Conservation (phyloP, 2,888 invertebrate genomes). For the Argyresthia albistria region DNA sequence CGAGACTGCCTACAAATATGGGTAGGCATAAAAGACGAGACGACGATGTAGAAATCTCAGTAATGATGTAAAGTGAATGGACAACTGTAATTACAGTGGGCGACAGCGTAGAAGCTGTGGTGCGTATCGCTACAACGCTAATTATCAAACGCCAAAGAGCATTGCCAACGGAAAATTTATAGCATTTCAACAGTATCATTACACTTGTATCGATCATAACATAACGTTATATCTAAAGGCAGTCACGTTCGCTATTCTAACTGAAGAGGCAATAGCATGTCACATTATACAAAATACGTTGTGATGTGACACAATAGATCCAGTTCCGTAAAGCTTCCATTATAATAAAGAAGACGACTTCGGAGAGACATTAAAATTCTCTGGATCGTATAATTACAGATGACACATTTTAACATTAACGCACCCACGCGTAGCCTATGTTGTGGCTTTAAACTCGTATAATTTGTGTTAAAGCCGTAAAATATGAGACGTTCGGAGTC, state of each 20-base stretch:
- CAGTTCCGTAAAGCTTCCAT: constrained; percentile 54
- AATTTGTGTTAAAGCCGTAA: constrained; percentile 72
- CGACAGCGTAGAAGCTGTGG: constrained; percentile 36
- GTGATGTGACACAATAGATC: constrained; percentile 48
- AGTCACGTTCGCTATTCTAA: not conserved
- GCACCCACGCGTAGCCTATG: constrained; percentile 63
- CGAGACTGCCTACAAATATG: constrained; percentile 42
- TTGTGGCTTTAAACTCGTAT: constrained; percentile 68
- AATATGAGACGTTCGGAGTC: constrained; percentile 64
- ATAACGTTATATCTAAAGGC: not conserved
- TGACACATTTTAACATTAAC: constrained; percentile 69
- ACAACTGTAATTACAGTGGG: constrained; percentile 58
- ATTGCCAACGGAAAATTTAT: not conserved
- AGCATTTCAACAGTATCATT: not conserved
- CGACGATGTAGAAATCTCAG: constrained; percentile 60
- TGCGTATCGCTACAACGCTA: constrained; percentile 57
- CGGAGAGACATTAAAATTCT: constrained; percentile 67
- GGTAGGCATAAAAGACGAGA: constrained; percentile 40
- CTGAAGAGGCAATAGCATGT: constrained; percentile 20
- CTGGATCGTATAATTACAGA: constrained; percentile 67
- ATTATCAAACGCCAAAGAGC: constrained; percentile 29
- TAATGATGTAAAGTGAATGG: constrained; percentile 66
- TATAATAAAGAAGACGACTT: constrained; percentile 66
- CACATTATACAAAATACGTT: constrained; percentile 44
- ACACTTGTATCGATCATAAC: not conserved